Evolutionary conservation across 2,113 vertebrate genomes (phyloP).

Genomic region (Antechinus flavipes): DNA sequence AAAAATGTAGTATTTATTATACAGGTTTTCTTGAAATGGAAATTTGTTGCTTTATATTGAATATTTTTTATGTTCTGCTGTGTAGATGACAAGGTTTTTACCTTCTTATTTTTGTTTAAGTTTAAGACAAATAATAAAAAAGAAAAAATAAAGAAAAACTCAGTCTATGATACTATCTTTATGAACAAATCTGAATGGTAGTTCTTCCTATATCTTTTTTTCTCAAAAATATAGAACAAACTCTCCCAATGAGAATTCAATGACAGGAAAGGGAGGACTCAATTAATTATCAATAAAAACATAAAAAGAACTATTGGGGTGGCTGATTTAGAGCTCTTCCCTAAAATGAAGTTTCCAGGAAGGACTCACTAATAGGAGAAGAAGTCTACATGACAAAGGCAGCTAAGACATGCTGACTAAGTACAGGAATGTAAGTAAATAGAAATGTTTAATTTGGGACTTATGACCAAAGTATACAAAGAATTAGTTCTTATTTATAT

Average conservation of each 20-base stretch:
- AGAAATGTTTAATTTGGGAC: background rate
- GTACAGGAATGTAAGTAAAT: background rate
- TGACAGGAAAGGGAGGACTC: constrained; percentile 39
- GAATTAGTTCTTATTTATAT: background rate
- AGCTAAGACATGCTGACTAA: background rate
- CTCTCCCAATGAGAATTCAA: constrained; percentile 58
- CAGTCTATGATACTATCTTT: background rate
- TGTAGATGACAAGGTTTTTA: too few species aligned
- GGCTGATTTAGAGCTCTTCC: background rate
- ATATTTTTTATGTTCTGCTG: too few species aligned
- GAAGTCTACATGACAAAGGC: background rate
- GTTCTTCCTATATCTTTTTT: background rate
- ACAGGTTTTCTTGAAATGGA: too few species aligned
- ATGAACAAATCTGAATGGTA: background rate
- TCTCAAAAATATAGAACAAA: background rate
- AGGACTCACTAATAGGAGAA: background rate
- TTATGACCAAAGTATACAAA: background rate
- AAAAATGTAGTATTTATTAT: too few species aligned
- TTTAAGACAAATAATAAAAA: too few species aligned
- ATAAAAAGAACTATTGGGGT: background rate
- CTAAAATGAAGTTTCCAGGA: background rate
- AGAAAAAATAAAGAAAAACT: too few species aligned
- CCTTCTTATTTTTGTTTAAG: too few species aligned
- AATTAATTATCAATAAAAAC: constrained; percentile 4
- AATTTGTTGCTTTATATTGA: too few species aligned